These are phyloP conservation scores for Atrina japonica DNA, from an alignment of 2,888 invertebrate genomes.

Conservation along the genomic window DNA sequence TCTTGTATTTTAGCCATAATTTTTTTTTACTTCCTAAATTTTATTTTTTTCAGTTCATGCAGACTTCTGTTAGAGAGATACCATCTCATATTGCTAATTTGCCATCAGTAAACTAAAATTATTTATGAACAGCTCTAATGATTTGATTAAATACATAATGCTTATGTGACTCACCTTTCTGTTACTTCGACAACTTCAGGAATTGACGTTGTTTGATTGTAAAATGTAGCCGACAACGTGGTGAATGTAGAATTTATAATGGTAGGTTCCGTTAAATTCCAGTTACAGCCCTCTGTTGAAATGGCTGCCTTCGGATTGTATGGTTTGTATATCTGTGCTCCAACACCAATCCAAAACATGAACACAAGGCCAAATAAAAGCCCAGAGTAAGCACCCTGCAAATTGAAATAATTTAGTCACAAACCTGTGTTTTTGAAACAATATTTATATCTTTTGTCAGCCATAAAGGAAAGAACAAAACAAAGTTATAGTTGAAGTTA, in stretches of 20 bases:
- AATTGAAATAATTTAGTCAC: slow-evolving; percentile 4
- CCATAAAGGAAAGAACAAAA: not conserved
- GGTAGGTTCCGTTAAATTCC: slow-evolving; percentile 47
- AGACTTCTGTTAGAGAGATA: no score
- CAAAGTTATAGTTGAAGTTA: no score
- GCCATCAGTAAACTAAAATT: no score
- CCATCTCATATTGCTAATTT: no score
- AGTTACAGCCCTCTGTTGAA: slow-evolving; percentile 55
- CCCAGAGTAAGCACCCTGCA: slow-evolving; percentile 87
- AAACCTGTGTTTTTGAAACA: not conserved
- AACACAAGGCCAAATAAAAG: slow-evolving; percentile 85
- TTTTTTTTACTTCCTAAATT: no score
- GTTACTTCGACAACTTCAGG: no score
- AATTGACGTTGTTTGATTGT: not conserved
- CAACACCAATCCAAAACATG: slow-evolving; percentile 92
- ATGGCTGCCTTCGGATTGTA: slow-evolving; percentile 50
- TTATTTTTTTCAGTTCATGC: no score
- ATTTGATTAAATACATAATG: no score
- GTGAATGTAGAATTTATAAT: not conserved
- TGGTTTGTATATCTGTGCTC: slow-evolving; percentile 84
- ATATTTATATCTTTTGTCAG: not conserved
- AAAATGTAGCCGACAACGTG: slow-evolving; percentile 15
- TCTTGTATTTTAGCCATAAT: no score
- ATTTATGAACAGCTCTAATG: no score
- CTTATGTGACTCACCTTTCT: no score